Base-by-base conservation (phyloP, 2,113 vertebrate species). In the Okapia johnstoni region DNA sequence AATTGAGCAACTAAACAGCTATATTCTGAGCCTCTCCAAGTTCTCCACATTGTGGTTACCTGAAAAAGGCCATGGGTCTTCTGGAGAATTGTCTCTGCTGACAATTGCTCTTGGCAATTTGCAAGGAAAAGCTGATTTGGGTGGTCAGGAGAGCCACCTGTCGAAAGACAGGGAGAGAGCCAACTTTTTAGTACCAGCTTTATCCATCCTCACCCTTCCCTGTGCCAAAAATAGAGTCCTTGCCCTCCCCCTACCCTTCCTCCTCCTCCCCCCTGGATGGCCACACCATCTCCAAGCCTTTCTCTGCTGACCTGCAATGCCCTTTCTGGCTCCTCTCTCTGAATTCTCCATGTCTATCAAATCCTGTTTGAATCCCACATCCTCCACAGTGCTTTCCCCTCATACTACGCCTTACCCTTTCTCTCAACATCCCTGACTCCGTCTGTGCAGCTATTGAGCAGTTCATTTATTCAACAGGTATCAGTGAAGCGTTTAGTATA, bases 321-420 rank as follows among this genome's bases (percentile, higher is more conserved):
- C 30, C 4, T 21, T 84, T 40, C 19, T 16, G 7, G 6, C 36
- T 79, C 19, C 52, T 30, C 28, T 48, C 6, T 10, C 83, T 19
- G 43, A 43, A 30, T 21, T 7, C 21, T 50, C 46, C 33, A 16
- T 1, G 16, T 88, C 70, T 21, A 13, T 54, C 73, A 15, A 30
- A 5, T n/a, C 9, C 46, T 36, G 33, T 61, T 36, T 88, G 81
- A 84, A 43, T 77, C 26, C 33, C 7, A 10, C n/a, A 50, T 30
- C 30, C 25, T 15, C 66, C 30, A 0, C 3, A 26, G 70, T 43
- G 66, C 25, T 9, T 76, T 66, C 63, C 73, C 25, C 33, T 12
- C 5, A 1, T n/a, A 0, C 21, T n/a, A 1, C 2, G 3, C 7
- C 66, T 66, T 23, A 0, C 26, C 19, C 3, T 46, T 95, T n/a